A percentile compares a stretch with the other conserved stretches of the same genome.
Conservation (phyloP, 2,888 invertebrate genomes). For the Ichneumon xanthorius region DNA sequence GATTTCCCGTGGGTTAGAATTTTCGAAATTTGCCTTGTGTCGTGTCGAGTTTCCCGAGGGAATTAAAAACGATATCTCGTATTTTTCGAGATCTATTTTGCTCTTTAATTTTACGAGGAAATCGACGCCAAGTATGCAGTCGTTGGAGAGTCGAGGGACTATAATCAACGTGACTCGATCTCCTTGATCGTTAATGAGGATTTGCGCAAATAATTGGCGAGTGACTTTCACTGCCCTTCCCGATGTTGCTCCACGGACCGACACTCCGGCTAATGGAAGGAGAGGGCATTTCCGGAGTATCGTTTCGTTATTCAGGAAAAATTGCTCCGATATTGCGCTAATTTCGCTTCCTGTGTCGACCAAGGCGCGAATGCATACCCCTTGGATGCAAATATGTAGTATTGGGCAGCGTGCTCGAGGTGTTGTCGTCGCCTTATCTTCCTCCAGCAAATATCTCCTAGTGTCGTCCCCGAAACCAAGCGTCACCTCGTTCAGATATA, state of each 20-base stretch:
- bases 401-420: too few relatives aligned
- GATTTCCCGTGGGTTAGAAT: too few relatives aligned
- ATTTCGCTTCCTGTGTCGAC: too few relatives aligned
- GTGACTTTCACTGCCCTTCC: neutral
- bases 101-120: slow-evolving; percentile 2
- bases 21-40: too few relatives aligned
- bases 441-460: neutral
- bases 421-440: too few relatives aligned
- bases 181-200: neutral
- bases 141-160: slow-evolving; percentile 3
- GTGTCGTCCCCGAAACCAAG: too few relatives aligned
- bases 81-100: slow-evolving; percentile 3
- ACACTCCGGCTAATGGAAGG: neutral
- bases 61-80: neutral
- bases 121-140: slow-evolving; percentile 17
- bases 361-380: neutral
- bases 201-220: slow-evolving; percentile 4
- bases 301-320: neutral
- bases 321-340: neutral
- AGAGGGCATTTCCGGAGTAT: neutral
- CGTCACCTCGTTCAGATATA: too few relatives aligned
- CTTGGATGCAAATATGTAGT: too few relatives aligned
- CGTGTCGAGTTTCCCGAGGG: too few relatives aligned
- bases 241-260: neutral
- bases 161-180: neutral